Base-by-base conservation (phyloP, 2,797 vertebrate species). In the Acipenser ruthenus region DNA sequence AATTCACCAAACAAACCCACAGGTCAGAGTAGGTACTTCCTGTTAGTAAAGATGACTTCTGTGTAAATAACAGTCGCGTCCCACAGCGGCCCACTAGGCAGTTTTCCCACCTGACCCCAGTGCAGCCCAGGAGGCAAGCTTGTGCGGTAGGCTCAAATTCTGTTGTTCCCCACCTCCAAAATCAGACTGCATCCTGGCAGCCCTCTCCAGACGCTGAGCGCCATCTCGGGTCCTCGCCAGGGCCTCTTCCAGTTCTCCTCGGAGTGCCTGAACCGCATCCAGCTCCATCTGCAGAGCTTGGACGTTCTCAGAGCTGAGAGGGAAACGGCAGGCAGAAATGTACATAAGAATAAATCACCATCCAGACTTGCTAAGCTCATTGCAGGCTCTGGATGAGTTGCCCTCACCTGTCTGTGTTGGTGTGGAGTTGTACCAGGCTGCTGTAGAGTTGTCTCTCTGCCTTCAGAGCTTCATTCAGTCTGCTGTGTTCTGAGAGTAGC, bases 161-260 rank as follows among this genome's bases (percentile, higher is more conserved):
- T 85, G 88, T 88, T 88, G 90, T 84, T 94, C 89, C 94, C 93
- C 94, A 97, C 94, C 95, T 97, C 93, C 93, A 87, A 79, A 87
- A 84, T 89, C 63, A 59, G 83, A 72, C 73, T 74, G 83, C 60
- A 77, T 65, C 69, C 82, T 82, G 51, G 87, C 83, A 70, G 91
- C 88, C 37, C 80, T 87, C 75, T 96, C 93, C 89, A 95, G 86
- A 72, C 82, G 82, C 80, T 86, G 83, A 67, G 90, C 73, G 64
- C 81, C 86, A 81, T 88, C 90, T 72, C 90, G 81, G 78, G 90
- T 95, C 88, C 87, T 91, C 78, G 80, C 79, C 51, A 99, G 90
- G 74, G 93, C 85, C 79, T 95, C 93, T 84, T 97, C 95, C 69
- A 99, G 88, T 76, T 93, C 93, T 64, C 78, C 78, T 0, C 92